Evolutionary conservation across 2,797 vertebrate genomes (phyloP).

Genomic region (Crocodylus rhombifer): DNA sequence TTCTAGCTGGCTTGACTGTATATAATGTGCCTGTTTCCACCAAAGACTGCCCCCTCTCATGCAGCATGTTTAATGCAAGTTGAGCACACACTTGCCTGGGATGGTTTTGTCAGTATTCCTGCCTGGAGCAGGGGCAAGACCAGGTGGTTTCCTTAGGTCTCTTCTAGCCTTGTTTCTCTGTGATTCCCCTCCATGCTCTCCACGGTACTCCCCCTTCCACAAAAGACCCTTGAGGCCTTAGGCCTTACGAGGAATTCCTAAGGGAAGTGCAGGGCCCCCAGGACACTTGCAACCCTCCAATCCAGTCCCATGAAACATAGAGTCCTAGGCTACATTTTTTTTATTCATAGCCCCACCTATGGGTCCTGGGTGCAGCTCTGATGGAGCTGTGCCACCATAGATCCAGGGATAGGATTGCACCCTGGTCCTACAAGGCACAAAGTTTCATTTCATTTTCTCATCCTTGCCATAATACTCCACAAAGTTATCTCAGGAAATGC

Average conservation of each 20-base stretch:
- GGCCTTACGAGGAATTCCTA: background rate
- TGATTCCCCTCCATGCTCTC: background rate
- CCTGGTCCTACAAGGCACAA: background rate
- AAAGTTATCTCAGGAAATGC: background rate
- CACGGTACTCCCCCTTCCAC: background rate
- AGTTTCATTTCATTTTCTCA: background rate
- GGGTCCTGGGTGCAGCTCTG: background rate
- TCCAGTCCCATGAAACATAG: background rate
- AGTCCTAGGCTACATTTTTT: background rate
- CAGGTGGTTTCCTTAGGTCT: no score
- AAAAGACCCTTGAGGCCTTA: background rate
- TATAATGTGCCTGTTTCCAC: background rate
- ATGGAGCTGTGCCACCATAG: background rate
- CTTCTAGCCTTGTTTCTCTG: no score
- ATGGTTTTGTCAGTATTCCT: no score
- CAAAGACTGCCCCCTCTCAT: background rate
- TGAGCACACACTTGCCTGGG: no score
- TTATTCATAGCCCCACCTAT: background rate
- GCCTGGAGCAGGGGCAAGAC: no score
- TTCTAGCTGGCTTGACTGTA: background rate
- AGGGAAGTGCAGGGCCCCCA: background rate
- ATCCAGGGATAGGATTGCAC: background rate
- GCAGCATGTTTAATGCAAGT: no score
- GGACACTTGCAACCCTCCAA: background rate
- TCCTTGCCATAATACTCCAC: background rate